Percentiles rank a stretch among this genome's conserved stretches.
Conservation (phyloP, 2,797 vertebrate species). For the Aythya fuligula region DNA sequence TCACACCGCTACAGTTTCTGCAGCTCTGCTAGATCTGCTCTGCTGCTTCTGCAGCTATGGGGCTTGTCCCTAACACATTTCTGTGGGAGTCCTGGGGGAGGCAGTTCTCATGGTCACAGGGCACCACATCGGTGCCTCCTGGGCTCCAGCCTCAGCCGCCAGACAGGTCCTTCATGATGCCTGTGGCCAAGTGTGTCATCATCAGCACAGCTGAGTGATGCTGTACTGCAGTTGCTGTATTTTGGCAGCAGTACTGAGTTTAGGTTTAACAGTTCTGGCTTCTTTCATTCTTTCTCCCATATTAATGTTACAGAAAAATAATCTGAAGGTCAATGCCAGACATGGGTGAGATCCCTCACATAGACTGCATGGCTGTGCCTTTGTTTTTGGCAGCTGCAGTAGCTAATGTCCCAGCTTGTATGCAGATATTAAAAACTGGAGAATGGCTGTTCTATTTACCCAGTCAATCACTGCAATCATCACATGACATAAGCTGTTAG, state of each 20-base stretch:
- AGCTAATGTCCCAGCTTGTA: background rate
- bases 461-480: background rate
- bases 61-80: background rate
- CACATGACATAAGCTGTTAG: background rate
- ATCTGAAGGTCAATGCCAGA: background rate
- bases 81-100: background rate
- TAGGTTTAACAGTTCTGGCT: background rate
- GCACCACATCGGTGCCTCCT: background rate
- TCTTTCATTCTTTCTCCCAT: background rate
- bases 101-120: background rate
- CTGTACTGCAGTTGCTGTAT: background rate
- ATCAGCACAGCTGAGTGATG: background rate
- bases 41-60: background rate
- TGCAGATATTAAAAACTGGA: background rate
- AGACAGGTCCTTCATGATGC: background rate
- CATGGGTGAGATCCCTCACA: background rate
- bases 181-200: background rate
- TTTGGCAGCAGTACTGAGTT: background rate
- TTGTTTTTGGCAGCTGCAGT: constrained; percentile 53
- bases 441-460: background rate
- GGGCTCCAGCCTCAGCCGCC: background rate
- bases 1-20: background rate
- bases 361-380: background rate
- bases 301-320: background rate
- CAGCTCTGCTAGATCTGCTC: background rate